Conservation (phyloP, 2,113 vertebrate species). For the Aix galericulata region DNA sequence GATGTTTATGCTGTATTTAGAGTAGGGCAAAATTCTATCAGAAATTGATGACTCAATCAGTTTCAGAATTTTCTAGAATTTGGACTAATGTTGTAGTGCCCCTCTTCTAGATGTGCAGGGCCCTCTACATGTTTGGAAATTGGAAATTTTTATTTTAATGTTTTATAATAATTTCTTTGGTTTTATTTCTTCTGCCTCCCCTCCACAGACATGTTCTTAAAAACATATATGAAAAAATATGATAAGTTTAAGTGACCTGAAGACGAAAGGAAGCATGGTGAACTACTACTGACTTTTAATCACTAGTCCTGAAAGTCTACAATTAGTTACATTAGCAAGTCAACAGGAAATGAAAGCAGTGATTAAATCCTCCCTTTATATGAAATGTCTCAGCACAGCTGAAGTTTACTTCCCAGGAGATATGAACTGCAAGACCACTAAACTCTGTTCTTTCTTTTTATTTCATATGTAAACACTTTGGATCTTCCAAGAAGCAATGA, state of each 20-base stretch:
- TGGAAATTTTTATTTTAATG: background rate
- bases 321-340: background rate
- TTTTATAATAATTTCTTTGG: background rate
- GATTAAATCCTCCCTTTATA: slow-evolving; percentile 16
- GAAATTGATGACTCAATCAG: background rate
- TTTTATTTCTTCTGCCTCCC: background rate
- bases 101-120: background rate
- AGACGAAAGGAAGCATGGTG: background rate
- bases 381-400: background rate
- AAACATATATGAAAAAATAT: background rate
- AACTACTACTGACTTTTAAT: background rate
- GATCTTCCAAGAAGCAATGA: background rate
- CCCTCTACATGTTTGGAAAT: background rate
- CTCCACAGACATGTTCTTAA: background rate
- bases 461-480: background rate
- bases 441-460: background rate
- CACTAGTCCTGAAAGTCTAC: background rate
- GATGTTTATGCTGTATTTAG: background rate
- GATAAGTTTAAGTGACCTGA: background rate
- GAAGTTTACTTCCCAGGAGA: slow-evolving; percentile 24
- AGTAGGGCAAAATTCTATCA: background rate
- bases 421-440: background rate
- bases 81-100: background rate
- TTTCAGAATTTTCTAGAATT: background rate
- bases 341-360: slow-evolving; percentile 25